These are phyloP conservation scores for Sinhomidia bicolor DNA, from an alignment of 2,888 invertebrate genomes.

Conservation along the genomic window DNA sequence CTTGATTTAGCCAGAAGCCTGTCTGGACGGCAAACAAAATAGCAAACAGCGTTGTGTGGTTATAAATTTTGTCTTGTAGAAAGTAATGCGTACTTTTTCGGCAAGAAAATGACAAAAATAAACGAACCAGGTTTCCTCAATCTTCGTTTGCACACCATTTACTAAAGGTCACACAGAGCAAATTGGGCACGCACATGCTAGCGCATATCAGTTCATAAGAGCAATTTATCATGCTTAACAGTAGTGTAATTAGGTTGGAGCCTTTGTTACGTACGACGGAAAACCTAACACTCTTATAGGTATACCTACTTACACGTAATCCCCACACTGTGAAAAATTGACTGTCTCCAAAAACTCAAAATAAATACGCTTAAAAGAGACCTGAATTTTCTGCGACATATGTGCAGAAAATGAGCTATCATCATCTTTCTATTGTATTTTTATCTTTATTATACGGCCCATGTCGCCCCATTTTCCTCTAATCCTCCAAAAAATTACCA, in stretches of 20 bases:
- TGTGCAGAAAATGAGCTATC: neutral
- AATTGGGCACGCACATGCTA: neutral
- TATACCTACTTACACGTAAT: neutral
- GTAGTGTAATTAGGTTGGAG: neutral
- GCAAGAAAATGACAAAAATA: conserved; percentile 1
- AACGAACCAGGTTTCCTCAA: conserved; percentile 12
- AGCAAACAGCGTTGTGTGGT: no score
- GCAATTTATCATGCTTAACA: neutral
- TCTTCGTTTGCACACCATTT: conserved; percentile 2
- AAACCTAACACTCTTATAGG: neutral
- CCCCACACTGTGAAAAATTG: neutral
- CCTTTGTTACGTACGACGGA: neutral
- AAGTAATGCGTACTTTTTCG: neutral
- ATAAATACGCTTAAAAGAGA: neutral
- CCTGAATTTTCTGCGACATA: neutral
- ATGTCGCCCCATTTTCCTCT: conserved; percentile 28
- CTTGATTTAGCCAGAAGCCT: no score
- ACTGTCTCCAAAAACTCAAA: neutral
- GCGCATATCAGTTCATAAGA: neutral
- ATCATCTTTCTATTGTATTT: neutral
- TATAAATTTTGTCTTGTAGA: no score
- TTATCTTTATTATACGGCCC: conserved; percentile 4
- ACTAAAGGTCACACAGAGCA: conserved; percentile 14
- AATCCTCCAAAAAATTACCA: conserved; percentile 28
- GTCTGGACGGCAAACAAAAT: no score